Base-by-base conservation (phyloP, 2,113 vertebrate genomes). In the Chloropsis cyanopogon region DNA sequence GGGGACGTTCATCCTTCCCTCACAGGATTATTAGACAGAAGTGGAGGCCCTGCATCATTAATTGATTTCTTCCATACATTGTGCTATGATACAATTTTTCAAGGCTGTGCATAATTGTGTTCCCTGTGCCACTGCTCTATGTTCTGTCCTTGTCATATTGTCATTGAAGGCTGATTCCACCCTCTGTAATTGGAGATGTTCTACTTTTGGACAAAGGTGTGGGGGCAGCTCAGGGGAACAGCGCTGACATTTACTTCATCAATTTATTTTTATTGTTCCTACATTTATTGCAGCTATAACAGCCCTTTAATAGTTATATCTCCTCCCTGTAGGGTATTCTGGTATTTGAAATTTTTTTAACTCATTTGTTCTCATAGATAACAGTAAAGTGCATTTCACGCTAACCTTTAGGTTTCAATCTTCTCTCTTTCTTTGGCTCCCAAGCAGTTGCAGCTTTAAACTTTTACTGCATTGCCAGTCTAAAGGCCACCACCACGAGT, bases 341-440 rank as follows among this genome's bases (percentile, higher is more conserved):
- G 98, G 98, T 98, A 98, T 98, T 98, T 98, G 98, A 98, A 98
- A 98, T 98, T 98, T 98, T 98, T 98, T 98, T 98, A 98, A 98
- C 98, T 98, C 98, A 98, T 98, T 98, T 98, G 97, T 98, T 98
- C 98, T 98, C 98, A 97, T 96, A 98, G 98, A 98, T 98, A 98
- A 98, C 97, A 98, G 98, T 98, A 98, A 98, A 98, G 98, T 98
- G 98, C 98, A 98, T 98, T 98, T 98, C 98, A 98, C 49, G 65
- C 98, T 98, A 98, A 98, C 98, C 98, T 98, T 98, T 98, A 98
- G 98, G 97, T 98, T 98, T 98, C 98, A 97, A 97, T 98, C 98
- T 98, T 95, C 97, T 98, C 96, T 97, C 96, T 98, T 97, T 97
- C 97, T 97, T 96, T 94, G 97, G 97, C 94, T 98, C 97, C 26